Evolutionary conservation across 2,113 vertebrate genomes (phyloP).

Genomic region (Eretmochelys imbricata): DNA sequence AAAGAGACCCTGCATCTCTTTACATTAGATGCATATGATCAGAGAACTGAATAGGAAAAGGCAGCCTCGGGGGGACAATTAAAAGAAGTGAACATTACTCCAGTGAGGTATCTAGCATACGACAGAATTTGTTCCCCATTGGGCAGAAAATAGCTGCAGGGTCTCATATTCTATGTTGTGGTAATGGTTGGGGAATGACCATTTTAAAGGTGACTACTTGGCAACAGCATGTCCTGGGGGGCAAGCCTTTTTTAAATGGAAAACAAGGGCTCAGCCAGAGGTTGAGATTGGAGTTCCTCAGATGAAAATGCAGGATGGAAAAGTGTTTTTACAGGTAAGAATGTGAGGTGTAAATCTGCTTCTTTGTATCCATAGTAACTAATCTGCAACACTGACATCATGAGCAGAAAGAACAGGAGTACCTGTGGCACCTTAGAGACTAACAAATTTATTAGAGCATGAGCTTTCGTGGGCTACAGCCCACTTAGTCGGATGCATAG

Average conservation of each 20-base stretch:
- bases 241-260: accelerated
- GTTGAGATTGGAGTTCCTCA: neutral
- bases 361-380: neutral
- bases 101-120: neutral
- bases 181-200: accelerated
- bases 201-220: neutral
- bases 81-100: accelerated
- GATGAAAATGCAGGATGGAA: neutral
- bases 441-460: too few relatives aligned
- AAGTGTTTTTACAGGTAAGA: neutral
- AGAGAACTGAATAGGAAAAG: neutral
- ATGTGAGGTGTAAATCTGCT: neutral
- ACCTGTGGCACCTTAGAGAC: too few relatives aligned
- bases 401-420: neutral
- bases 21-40: neutral
- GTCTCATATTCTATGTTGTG: accelerated
- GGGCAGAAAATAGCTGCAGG: neutral
- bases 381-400: neutral
- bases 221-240: too few relatives aligned
- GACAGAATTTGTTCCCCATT: accelerated
- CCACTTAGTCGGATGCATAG: too few relatives aligned
- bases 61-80: neutral
- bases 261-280: neutral
- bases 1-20: neutral
- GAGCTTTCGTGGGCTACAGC: too few relatives aligned